Evolutionary conservation across 53 echinoderm and acorn worm species (phyloP), one percentile per base, ranked within the genome.

Genomic region (Mesocentrotus franciscanus): DNA sequence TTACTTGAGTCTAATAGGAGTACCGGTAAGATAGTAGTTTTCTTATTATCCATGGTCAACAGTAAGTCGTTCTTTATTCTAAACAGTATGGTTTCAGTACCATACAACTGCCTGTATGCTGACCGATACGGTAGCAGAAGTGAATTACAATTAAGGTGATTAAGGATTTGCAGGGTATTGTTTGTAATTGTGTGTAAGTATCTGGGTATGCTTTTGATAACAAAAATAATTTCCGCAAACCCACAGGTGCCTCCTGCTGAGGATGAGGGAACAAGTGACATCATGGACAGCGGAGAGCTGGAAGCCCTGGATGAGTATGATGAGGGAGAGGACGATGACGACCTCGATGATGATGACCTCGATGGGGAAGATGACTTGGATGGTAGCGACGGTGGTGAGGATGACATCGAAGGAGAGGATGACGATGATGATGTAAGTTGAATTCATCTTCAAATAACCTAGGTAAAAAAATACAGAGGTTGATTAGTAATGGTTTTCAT

Each of bases 271-370:
- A 97, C 96, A 4, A 96, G 96, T 94, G 96, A 93, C 8, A 94
- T 96, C 71, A 96, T 96, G 62, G 97, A 96, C 35, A 95, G 95
- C 1, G 97, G 89, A 24, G 97, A 98, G 83, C 92, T 98, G 20
- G 97, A 96, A 42, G 98, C 97, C 95, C 96, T 98, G 32, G 98
- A 95, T 14, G 98, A 98, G 95, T 96, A 96, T 17, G 97, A 97
- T 26, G 97, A 97, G 8, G 97, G 97, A 16, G 97, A 96, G 76
- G 97, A 96, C 3, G 96, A 95, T 1, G 97, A 97, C 14, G 97
- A 95, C 6, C 95, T 97, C 0, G 97, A 97, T 29, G 97, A 97
- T 9, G 96, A 96, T 24, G 93, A 93, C 18, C 94, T 96, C 14
- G 96, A 96, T 59, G 96, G 94, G 4, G 96, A 96, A 9, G 94